Evolutionary conservation across 2,113 vertebrate genomes (phyloP).

Genomic region (Hippocampus mohnikei): DNA sequence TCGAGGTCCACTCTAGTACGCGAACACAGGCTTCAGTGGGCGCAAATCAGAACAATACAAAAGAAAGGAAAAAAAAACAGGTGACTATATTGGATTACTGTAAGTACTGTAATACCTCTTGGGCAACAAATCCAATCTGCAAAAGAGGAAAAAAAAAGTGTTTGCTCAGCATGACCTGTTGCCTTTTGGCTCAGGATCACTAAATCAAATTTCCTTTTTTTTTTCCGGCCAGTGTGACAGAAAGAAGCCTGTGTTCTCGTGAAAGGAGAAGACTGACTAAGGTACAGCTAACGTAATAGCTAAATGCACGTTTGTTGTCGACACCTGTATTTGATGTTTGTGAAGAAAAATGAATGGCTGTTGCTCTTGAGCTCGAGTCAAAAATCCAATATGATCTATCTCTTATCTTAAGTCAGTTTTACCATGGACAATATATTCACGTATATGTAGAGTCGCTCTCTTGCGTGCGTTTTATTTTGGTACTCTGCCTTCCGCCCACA

Average conservation of each 20-base stretch:
- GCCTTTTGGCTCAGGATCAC: background rate
- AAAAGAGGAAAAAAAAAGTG: background rate
- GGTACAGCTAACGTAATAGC: background rate
- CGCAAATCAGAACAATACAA: background rate
- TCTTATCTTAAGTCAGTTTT: too few relatives aligned
- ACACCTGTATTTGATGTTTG: too few relatives aligned
- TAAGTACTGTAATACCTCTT: background rate
- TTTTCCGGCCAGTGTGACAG: background rate
- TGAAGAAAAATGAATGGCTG: too few relatives aligned
- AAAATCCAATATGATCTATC: too few relatives aligned
- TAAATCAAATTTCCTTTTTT: background rate
- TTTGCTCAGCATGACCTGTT: background rate
- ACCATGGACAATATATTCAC: too few relatives aligned
- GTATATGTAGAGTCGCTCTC: too few relatives aligned
- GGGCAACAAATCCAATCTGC: background rate
- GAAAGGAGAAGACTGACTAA: background rate
- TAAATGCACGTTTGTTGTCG: background rate
- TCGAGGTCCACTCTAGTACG: too few relatives aligned
- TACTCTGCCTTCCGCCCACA: too few relatives aligned
- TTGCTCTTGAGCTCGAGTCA: too few relatives aligned
- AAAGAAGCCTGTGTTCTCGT: background rate
- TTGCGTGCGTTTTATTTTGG: too few relatives aligned
- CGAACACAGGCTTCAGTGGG: too few relatives aligned
- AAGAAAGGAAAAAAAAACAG: background rate
- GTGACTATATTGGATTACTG: background rate